A percentile compares a stretch with the other conserved stretches of the same genome.
Conservation (phyloP, 1,140 invertebrate genomes). For the Gonioctena quinquepunctata region DNA sequence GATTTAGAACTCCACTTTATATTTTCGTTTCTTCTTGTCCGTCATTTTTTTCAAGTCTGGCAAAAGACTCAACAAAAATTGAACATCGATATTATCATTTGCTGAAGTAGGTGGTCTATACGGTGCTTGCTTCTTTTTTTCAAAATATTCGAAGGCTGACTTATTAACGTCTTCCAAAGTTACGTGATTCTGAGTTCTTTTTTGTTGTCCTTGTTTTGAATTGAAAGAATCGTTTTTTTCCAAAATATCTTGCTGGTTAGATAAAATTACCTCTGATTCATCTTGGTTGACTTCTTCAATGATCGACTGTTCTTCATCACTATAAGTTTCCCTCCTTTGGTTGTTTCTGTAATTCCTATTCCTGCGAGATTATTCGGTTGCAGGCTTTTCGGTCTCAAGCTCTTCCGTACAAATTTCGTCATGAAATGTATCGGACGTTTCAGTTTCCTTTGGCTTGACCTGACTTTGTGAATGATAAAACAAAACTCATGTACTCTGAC, state of each 20-base stretch:
- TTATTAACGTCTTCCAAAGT: conserved; percentile 17
- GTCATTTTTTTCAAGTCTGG: conserved; percentile 36
- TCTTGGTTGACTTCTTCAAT: conserved; percentile 19
- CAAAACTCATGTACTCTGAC: conserved; percentile 12
- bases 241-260: conserved; percentile 4
- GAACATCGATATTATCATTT: conserved; percentile 28
- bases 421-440: conserved; percentile 14
- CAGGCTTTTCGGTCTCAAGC: neutral
- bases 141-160: conserved; percentile 10
- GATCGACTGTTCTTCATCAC: conserved; percentile 20
- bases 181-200: conserved; percentile 20
- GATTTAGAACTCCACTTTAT: conserved; percentile 33
- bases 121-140: conserved; percentile 15
- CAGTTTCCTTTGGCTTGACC: conserved; percentile 14
- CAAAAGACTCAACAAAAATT: conserved; percentile 29
- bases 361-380: conserved; percentile 3
- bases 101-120: conserved; percentile 12
- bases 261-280: conserved; percentile 6
- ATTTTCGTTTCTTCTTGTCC: conserved; percentile 27
- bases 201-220: conserved; percentile 20
- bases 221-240: conserved; percentile 13
- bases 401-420: neutral
- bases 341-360: conserved; percentile 8
- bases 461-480: conserved; percentile 17
- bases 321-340: conserved; percentile 14